Percentiles rank a stretch among this genome's conserved stretches.
These are phyloP conservation scores for Nibea coibor DNA, from an alignment of 2,113 vertebrate species.

Conservation along the genomic window DNA sequence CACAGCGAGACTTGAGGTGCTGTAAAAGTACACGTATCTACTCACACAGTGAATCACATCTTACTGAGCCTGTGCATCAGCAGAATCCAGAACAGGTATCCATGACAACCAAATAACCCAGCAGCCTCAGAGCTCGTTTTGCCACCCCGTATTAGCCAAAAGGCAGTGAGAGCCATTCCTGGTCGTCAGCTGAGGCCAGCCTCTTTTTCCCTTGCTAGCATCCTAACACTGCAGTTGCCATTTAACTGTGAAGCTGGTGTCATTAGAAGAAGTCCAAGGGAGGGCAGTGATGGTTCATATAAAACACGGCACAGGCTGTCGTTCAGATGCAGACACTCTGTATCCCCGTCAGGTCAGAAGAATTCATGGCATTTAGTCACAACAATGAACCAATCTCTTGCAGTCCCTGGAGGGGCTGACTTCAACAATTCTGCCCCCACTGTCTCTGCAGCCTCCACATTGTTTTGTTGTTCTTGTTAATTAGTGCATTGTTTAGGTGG, in stretches of 20 bases:
- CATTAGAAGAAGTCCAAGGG: neutral
- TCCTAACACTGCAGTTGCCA: neutral
- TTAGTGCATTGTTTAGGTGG: neutral
- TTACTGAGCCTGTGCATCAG: slow-evolving; percentile 13
- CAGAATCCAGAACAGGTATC: slow-evolving; percentile 29
- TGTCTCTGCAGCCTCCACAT: neutral
- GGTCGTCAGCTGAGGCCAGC: neutral
- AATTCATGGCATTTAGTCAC: neutral
- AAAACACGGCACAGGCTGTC: too few relatives aligned
- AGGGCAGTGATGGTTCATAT: neutral
- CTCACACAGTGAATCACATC: slow-evolving; percentile 9
- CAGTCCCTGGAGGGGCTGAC: neutral
- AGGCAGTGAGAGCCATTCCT: slow-evolving; percentile 12
- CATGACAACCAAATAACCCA: slow-evolving; percentile 53
- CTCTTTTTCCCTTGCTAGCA: neutral
- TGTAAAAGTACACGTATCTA: slow-evolving; percentile 2
- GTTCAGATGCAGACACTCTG: neutral
- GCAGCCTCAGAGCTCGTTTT: slow-evolving; percentile 34
- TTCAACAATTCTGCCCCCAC: neutral
- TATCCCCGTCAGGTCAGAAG: too few relatives aligned
- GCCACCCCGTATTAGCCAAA: neutral
- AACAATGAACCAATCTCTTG: neutral
- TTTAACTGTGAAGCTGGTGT: neutral
- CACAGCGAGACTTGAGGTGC: neutral
- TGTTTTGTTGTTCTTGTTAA: neutral